Evolutionary conservation across 2,113 vertebrate species (phyloP).

Genomic region (Etheostoma cragini): DNA sequence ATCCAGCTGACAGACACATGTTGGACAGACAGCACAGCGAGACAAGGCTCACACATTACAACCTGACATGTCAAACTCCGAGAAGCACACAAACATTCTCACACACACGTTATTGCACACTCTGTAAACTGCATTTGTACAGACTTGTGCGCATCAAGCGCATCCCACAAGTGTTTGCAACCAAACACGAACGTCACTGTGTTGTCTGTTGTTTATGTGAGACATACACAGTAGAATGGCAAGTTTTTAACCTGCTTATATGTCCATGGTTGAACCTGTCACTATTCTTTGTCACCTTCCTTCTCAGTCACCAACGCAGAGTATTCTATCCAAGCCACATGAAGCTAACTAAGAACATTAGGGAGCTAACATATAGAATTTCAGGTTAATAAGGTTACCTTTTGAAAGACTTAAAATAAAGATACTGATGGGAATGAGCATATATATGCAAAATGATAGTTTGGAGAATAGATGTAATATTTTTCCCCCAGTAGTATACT

Average conservation of each 20-base stretch:
- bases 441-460: background rate
- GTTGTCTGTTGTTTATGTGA: background rate
- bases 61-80: constrained; percentile 23
- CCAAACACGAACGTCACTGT: background rate
- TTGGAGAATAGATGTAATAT: background rate
- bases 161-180: background rate
- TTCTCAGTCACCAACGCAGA: background rate
- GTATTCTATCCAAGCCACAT: background rate
- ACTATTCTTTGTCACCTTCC: background rate
- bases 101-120: background rate
- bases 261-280: background rate
- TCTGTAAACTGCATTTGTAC: background rate
- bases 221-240: background rate
- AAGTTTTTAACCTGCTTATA: background rate
- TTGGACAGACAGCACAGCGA: constrained; percentile 42
- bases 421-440: background rate
- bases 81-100: background rate
- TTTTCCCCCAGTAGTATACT: background rate
- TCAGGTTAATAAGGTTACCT: background rate
- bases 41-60: constrained; percentile 38
- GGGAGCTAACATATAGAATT: background rate
- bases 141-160: background rate
- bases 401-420: background rate
- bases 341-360: background rate
- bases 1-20: constrained; percentile 70